These are phyloP conservation scores for Tangara arthus DNA, from an alignment of 2,797 vertebrate genomes.

Conservation along the genomic window DNA sequence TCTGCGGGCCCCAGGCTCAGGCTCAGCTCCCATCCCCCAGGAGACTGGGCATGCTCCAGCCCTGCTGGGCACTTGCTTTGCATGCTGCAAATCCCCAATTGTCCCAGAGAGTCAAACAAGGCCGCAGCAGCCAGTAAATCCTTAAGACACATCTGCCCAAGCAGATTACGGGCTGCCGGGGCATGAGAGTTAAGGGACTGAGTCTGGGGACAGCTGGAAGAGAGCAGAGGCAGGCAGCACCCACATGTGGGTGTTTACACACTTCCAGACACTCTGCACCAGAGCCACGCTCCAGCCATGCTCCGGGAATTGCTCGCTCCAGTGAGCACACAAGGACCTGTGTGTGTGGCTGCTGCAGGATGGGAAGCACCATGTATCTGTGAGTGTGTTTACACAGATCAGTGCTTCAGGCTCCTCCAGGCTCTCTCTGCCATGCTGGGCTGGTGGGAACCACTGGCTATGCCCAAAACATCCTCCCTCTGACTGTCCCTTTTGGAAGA, in stretches of 20 bases:
- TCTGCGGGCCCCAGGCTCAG: background rate
- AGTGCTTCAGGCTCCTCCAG: background rate
- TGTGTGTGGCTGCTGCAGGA: background rate
- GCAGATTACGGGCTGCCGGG: background rate
- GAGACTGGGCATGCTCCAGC: fast-evolving
- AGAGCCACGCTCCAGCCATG: fast-evolving
- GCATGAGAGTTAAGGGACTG: background rate
- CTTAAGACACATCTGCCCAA: constrained; percentile 19
- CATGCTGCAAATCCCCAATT: background rate
- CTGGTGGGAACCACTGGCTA: background rate
- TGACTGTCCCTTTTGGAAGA: background rate
- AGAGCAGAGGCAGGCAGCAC: background rate
- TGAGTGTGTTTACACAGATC: background rate
- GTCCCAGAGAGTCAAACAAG: background rate
- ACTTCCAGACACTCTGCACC: background rate
- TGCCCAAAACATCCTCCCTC: background rate
- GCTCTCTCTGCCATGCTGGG: background rate
- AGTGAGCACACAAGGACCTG: fast-evolving
- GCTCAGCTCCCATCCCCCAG: background rate
- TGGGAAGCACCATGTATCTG: fast-evolving
- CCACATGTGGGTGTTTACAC: background rate
- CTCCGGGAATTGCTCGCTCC: background rate
- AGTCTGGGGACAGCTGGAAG: background rate
- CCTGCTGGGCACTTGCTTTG: background rate
- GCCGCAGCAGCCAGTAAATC: constrained; percentile 8